Conservation (phyloP, 2,888 invertebrate species). For the Oscheius sp. region DNA sequence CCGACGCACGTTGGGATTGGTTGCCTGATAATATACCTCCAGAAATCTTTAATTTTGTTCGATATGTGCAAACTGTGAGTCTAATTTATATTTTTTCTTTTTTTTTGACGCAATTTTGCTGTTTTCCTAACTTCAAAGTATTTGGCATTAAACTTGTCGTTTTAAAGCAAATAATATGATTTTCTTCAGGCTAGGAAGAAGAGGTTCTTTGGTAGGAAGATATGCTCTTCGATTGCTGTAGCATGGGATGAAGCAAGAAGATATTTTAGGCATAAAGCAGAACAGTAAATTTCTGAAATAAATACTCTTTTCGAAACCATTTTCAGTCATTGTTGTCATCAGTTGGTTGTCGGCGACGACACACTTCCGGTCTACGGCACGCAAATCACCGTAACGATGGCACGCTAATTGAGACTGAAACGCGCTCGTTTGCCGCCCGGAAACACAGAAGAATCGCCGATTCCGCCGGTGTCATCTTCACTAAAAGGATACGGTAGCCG, state of each 20-base stretch:
- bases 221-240: neutral
- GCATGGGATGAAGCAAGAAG: neutral
- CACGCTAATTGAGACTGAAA: constrained; percentile 32
- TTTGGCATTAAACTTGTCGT: no score
- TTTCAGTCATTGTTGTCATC: neutral
- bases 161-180: no score
- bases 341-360: neutral
- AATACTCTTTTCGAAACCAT: neutral
- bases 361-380: constrained; percentile 21
- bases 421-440: constrained; percentile 28
- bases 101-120: no score
- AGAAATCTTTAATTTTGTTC: neutral
- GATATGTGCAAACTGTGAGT: neutral
- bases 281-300: neutral
- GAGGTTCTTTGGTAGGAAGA: neutral
- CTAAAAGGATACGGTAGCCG: constrained; percentile 4
- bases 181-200: neutral
- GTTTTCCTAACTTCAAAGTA: no score
- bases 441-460: constrained; percentile 25
- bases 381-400: constrained; percentile 22
- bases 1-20: neutral
- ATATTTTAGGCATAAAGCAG: neutral
- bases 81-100: neutral
- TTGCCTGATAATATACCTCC: neutral
- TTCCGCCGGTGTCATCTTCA: constrained; percentile 1